Evolutionary conservation across 2,797 vertebrate genomes (phyloP), one percentile per base, ranked within the genome.

Genomic region (Erpetoichthys calabaricus): DNA sequence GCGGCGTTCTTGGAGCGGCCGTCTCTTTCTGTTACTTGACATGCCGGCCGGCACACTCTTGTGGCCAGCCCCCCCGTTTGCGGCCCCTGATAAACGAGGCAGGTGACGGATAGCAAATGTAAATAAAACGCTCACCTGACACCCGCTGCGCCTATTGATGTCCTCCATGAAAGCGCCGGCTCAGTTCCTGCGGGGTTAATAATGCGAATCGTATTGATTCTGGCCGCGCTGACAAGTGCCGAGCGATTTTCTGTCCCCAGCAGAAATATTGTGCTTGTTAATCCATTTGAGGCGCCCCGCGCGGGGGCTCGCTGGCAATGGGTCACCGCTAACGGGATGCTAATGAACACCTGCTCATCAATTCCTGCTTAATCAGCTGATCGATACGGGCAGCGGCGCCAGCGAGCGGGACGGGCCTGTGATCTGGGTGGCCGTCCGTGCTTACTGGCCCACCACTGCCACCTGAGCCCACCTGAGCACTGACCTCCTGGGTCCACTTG

Each of bases 281-380:
- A 88, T 86, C 82, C 77, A 72, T 83, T 75, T 76, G 67, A 86
- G 80, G 76, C 77, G 54, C 53, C 7, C 64, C 71, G 67, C 6
- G 54, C 66, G 64, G 56, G 59, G 66, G 57, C 59, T 70, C 66
- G 65, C 76, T 66, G 53, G 70, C 72, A 65, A 59, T 2, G 59
- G 84, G 78, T 80, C 78, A 70, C 71, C 25, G 57, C 80, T 89
- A 90, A 89, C 63, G 60, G 79, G 77, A 90, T 87, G 87, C 80
- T 91, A 90, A 92, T 86, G 81, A 87, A 80, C 62, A 73, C 62
- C 57, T 63, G 56, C 79, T 82, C 84, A 90, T 95, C 89, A 83
- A 89, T 91, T 74, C 68, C 65, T 78, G 75, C 78, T 83, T 88
- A 87, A 92, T 89, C 88, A 89, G 87, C 80, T 71, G 51, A 89